These are phyloP conservation scores for Bos javanicus DNA, from an alignment of 2,113 vertebrate species.

Conservation along the genomic window DNA sequence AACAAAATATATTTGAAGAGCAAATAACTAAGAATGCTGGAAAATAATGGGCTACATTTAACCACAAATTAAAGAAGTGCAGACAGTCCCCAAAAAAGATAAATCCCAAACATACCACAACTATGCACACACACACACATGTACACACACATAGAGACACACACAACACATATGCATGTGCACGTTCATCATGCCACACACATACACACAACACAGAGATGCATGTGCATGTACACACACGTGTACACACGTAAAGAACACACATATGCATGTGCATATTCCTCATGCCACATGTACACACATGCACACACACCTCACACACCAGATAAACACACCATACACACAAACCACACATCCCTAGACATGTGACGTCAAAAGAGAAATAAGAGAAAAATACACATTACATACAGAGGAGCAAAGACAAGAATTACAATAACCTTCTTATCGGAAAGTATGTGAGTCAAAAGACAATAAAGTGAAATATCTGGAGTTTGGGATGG, in stretches of 20 bases:
- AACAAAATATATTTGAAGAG: neutral
- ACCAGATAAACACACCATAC: too few relatives aligned
- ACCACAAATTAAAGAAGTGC: neutral
- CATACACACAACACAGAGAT: neutral
- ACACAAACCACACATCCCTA: neutral
- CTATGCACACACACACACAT: neutral
- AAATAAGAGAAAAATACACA: neutral
- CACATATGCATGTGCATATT: neutral
- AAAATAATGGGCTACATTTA: neutral
- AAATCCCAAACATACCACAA: neutral
- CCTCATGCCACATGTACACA: neutral
- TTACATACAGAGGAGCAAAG: neutral
- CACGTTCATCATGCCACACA: neutral
- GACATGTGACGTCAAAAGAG: neutral
- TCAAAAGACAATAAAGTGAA: accelerated
- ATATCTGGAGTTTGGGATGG: too few relatives aligned
- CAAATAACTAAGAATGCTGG: neutral
- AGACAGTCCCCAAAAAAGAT: neutral
- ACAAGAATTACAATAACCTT: neutral
- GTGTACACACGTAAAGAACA: neutral
- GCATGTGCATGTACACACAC: accelerated
- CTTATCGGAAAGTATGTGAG: neutral
- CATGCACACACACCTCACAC: neutral
- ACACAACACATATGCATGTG: neutral
- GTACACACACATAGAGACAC: too few relatives aligned